Evolutionary conservation across 2,888 invertebrate species (phyloP).

Genomic region (Philereme vetulata): DNA sequence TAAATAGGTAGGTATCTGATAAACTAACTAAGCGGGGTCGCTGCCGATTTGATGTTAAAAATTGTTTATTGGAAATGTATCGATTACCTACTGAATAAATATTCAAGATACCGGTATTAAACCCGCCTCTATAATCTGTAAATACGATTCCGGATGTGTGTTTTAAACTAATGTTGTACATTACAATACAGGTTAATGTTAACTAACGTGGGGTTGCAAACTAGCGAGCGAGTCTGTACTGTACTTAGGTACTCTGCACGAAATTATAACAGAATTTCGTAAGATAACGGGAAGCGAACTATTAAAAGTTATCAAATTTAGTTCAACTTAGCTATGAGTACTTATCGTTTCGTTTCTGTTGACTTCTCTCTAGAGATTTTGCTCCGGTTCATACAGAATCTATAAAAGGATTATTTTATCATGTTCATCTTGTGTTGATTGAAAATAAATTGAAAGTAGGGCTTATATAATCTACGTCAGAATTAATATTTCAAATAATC

Average conservation of each 20-base stretch:
- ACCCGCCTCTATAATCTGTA: too few relatives aligned
- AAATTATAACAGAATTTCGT: constrained; percentile 22
- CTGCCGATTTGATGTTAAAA: too few relatives aligned
- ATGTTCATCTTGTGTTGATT: neutral
- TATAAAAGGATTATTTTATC: neutral
- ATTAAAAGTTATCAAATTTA: constrained; percentile 31
- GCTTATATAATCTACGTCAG: neutral
- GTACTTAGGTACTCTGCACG: constrained; percentile 10
- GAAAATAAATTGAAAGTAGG: too few relatives aligned
- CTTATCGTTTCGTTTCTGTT: constrained; percentile 8
- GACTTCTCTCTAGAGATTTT: constrained; percentile 6
- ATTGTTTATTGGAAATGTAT: too few relatives aligned
- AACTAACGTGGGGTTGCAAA: neutral
- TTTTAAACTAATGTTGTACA: too few relatives aligned
- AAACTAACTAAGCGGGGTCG: too few relatives aligned
- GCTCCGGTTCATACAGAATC: constrained; percentile 2
- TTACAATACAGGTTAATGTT: too few relatives aligned
- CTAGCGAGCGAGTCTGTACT: neutral
- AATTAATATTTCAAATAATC: constrained; percentile 1
- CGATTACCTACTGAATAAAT: too few relatives aligned
- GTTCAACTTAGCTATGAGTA: constrained; percentile 11
- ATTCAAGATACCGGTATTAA: too few relatives aligned
- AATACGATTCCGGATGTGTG: constrained; percentile 13
- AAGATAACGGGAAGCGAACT: constrained; percentile 32
- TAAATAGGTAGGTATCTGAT: too few relatives aligned